These are phyloP conservation scores for Athalia circularis DNA, from an alignment of 2,888 invertebrate species.

Conservation along the genomic window DNA sequence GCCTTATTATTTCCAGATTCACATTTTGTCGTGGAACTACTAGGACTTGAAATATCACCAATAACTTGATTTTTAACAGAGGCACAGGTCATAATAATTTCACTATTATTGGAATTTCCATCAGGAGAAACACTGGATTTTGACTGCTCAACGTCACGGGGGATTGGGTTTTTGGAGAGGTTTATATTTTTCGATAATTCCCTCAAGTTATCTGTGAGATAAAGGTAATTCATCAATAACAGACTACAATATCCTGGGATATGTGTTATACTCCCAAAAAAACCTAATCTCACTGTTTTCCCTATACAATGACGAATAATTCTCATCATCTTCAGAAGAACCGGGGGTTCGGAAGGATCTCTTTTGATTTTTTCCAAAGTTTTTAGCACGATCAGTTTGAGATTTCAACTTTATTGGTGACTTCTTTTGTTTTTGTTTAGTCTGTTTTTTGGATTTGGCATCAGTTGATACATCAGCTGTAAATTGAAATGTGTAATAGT, in stretches of 20 bases:
- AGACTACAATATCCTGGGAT: constrained; percentile 1
- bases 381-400: background rate
- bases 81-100: constrained; percentile 15
- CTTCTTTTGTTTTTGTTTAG: constrained; percentile 15
- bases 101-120: constrained; percentile 13
- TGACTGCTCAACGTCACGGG: constrained; percentile 16
- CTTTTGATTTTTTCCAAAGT: constrained; percentile 12
- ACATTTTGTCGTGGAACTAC: constrained; percentile 3
- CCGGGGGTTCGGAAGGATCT: constrained; percentile 6
- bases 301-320: constrained; percentile 16
- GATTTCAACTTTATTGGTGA: constrained; percentile 23
- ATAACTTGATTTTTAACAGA: constrained; percentile 24
- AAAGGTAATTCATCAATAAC: constrained; percentile 19
- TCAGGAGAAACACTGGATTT: constrained; percentile 17
- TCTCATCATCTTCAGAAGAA: constrained; percentile 4
- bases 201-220: constrained; percentile 12
- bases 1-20: background rate
- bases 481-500: constrained; percentile 20
- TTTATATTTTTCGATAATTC: constrained; percentile 13
- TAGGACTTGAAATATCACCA: constrained; percentile 14
- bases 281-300: constrained; percentile 13
- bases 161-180: background rate
- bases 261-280: constrained; percentile 11
- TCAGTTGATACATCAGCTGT: constrained; percentile 9
- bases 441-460: constrained; percentile 12